Evolutionary conservation across 2,797 vertebrate species (phyloP), one percentile per base, ranked within the genome.

Genomic region (Paratrypauchen microcephalus): DNA sequence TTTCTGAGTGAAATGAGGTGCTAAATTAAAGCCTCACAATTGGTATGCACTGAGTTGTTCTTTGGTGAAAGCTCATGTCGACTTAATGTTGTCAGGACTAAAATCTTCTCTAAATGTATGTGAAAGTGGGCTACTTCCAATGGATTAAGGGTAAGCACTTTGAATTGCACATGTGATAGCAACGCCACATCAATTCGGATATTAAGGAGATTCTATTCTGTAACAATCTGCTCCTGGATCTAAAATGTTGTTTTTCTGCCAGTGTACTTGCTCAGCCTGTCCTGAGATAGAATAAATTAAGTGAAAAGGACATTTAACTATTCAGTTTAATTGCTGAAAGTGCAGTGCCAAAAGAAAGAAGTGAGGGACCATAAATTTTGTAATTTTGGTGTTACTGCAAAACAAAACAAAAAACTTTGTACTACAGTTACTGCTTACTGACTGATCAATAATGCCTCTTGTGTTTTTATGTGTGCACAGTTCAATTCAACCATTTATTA

Each of bases 1-100:
- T 85, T 87, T 79, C 83, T 23, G 76, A 85, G 88, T 88, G 91
- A 91, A 93, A 92, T 90, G 89, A 91, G 87, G 81, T 92, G 91
- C 87, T 92, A 91, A 93, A 92, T 92, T 90, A 92, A 89, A 91
- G 87, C 81, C 75, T 83, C 75, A 65, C 70, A 69, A 85, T 84
- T 76, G 76, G 65, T 79, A 81, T 82, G 80, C 75, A 55, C 56
- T 64, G 75, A 12, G 63, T 67, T 83, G 71, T 80, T 75, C 72
- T 84, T 72, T 71, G 83, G 91, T 87, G 79, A 78, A 80, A 82
- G 75, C 78, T 59, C 66, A 26, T 48, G 6, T 24, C 24, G 0
- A 66, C 66, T 58, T 73, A 26, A 66, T 67, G 70, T 76, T 76
- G 73, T 30, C 28, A 9, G 67, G 47, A 54, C 69, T 45, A 69